Percentiles rank a stretch among this genome's conserved stretches.
Evolutionary conservation across 2,113 vertebrate genomes (phyloP).

Genomic region (Epinephelus cyanopodus): DNA sequence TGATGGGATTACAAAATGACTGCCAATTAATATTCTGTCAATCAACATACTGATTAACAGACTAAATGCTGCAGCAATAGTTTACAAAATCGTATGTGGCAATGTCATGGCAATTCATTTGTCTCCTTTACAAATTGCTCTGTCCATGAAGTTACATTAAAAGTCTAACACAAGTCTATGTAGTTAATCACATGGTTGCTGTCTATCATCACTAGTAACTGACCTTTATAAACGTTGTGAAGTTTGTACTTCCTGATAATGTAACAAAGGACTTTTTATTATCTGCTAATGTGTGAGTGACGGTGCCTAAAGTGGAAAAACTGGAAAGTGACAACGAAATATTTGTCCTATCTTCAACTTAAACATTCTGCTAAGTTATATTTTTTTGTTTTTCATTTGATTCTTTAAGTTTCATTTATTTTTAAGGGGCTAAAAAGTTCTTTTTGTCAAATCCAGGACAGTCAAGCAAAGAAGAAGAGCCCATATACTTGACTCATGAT

Average conservation of each 20-base stretch:
- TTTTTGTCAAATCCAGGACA: not conserved
- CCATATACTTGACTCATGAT: not conserved
- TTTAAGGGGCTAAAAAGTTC: not conserved
- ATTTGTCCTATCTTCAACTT: not conserved
- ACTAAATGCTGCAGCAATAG: not conserved
- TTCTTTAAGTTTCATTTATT: not conserved
- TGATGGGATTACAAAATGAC: not conserved
- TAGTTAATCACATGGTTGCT: conserved; percentile 13
- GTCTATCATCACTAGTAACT: not conserved
- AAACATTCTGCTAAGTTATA: not conserved
- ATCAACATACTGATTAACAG: not conserved
- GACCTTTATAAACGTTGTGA: conserved; percentile 31
- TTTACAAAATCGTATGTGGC: not conserved
- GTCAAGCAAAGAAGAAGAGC: not conserved
- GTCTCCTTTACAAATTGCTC: not conserved
- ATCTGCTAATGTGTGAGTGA: not conserved
- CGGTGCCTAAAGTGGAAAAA: conserved; percentile 2
- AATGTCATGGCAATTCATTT: not conserved
- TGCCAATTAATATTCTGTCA: not conserved
- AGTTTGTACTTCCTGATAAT: not conserved
- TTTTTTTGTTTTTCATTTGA: not conserved
- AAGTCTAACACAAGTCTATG: not conserved
- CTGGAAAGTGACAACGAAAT: not conserved
- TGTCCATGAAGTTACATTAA: not conserved
- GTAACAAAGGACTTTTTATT: not conserved